Conservation (phyloP, 2,113 vertebrate genomes). For the Furnarius figulus region DNA sequence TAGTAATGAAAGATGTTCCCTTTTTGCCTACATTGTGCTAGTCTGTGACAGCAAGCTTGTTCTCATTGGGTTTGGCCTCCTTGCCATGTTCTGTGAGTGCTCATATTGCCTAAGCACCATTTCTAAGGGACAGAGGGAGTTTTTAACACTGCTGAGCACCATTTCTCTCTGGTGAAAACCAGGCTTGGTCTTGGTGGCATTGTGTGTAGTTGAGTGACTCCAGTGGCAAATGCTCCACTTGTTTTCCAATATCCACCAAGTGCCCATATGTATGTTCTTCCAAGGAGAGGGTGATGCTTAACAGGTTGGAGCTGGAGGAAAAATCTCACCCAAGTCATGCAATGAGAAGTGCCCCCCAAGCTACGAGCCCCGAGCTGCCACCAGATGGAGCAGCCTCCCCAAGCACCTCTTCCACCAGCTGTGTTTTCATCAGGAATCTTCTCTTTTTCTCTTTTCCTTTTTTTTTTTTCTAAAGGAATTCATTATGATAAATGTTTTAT, state of each 20-base stretch:
- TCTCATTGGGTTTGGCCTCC: neutral
- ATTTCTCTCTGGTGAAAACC: neutral
- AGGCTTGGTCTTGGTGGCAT: neutral
- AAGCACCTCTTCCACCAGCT: neutral
- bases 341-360: neutral
- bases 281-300: neutral
- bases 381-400: neutral
- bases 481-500: constrained; percentile 27
- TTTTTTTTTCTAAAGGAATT: neutral
- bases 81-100: neutral
- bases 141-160: neutral
- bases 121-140: neutral
- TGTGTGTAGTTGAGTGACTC: neutral
- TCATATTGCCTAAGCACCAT: no score
- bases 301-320: neutral
- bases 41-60: neutral
- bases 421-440: neutral
- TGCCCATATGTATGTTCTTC: rapidly evolving
- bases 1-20: neutral
- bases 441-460: rapidly evolving
- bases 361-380: neutral
- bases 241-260: neutral
- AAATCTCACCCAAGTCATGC: neutral
- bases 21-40: neutral
- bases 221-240: rapidly evolving